These are phyloP conservation scores for Ailurus styani DNA, from an alignment of 2,113 vertebrate species.

Conservation along the genomic window DNA sequence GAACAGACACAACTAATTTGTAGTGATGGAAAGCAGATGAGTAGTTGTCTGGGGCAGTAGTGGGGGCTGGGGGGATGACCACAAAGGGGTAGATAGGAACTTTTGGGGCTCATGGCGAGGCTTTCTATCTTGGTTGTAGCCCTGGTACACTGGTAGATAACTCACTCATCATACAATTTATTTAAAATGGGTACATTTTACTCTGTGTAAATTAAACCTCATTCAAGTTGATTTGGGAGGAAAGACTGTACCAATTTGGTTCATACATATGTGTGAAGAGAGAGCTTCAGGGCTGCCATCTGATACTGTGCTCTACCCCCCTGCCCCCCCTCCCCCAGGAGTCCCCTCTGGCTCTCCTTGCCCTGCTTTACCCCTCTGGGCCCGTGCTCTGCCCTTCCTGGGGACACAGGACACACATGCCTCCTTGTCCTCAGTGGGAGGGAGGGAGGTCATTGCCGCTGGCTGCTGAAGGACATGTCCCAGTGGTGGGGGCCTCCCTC, in stretches of 20 bases:
- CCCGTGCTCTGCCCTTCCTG: background rate
- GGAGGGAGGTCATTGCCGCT: rapidly evolving
- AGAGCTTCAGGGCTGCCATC: background rate
- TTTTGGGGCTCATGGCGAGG: background rate
- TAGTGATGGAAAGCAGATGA: slow-evolving; percentile 28
- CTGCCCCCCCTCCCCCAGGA: rapidly evolving
- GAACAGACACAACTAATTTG: slow-evolving; percentile 25
- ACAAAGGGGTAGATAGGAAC: background rate
- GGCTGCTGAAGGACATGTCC: background rate
- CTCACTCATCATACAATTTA: background rate
- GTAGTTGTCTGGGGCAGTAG: background rate
- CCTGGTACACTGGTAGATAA: background rate
- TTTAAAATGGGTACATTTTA: background rate
- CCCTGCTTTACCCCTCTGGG: no score
- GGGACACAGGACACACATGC: background rate
- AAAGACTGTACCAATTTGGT: background rate
- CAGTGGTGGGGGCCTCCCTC: background rate
- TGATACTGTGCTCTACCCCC: background rate
- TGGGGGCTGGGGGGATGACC: no score
- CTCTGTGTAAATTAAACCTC: background rate
- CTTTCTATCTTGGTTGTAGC: background rate
- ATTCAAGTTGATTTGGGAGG: background rate
- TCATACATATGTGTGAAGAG: background rate
- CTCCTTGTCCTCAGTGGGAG: background rate
- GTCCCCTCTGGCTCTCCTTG: background rate